Conservation (phyloP, 2,113 vertebrate genomes). For the Monopterus albus region DNA sequence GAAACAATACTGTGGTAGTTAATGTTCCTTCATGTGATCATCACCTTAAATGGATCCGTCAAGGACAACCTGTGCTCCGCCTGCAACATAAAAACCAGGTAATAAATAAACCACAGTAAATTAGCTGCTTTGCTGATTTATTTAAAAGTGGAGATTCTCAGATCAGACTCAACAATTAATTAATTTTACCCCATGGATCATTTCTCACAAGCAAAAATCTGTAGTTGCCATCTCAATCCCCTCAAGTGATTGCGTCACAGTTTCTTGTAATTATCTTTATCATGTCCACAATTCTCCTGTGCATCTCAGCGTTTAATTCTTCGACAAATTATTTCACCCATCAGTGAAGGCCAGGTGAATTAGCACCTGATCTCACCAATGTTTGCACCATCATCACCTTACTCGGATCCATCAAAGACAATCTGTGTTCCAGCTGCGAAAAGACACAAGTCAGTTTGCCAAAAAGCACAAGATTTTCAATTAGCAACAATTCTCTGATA, state of each 20-base stretch:
- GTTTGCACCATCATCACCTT: slow-evolving; percentile 44
- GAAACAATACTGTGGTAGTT: not conserved
- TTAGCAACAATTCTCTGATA: not conserved
- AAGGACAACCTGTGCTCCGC: slow-evolving; percentile 53
- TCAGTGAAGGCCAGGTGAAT: slow-evolving; percentile 37
- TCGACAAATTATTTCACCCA: not conserved
- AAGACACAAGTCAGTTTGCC: slow-evolving; percentile 38
- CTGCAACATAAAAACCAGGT: slow-evolving; percentile 53
- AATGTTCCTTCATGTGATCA: slow-evolving; percentile 12
- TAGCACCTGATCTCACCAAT: slow-evolving; percentile 26
- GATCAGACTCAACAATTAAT: not conserved
- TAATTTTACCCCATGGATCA: not conserved
- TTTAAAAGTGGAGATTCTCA: not conserved
- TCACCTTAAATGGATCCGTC: slow-evolving; percentile 42
- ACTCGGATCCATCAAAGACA: slow-evolving; percentile 64
- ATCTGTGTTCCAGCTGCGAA: slow-evolving; percentile 73
- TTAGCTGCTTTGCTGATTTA: not conserved
- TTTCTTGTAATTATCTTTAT: not conserved
- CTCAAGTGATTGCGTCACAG: not conserved
- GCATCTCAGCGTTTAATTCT: not conserved
- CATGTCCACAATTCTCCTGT: not conserved
- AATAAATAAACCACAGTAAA: not conserved
- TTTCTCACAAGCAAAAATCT: not conserved
- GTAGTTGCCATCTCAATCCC: not conserved
- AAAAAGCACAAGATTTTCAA: not conserved